A percentile compares a stretch with the other conserved stretches of the same genome.
These are phyloP conservation scores for Cheirogaleus major DNA, from an alignment of 2,797 vertebrate genomes.

Conservation along the genomic window DNA sequence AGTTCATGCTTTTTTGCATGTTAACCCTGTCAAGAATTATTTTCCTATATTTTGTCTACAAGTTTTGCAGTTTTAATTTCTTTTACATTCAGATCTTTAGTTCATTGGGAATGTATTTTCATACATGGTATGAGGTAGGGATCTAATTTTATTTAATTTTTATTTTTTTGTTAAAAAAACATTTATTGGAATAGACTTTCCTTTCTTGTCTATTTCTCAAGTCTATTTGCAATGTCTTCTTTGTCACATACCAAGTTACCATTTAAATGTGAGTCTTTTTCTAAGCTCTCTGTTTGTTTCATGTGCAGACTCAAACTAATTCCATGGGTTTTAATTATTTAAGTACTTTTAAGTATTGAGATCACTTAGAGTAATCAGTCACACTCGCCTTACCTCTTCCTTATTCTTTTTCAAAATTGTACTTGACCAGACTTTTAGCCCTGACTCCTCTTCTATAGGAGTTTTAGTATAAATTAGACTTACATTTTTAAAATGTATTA, in stretches of 20 bases:
- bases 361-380: neutral
- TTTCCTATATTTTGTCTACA: neutral
- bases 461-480: neutral
- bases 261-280: neutral
- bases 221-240: neutral
- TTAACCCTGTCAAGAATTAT: neutral
- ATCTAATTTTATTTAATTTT: constrained; percentile 17
- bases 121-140: neutral
- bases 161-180: neutral
- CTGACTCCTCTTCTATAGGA: neutral
- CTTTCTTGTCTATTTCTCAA: neutral
- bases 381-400: neutral
- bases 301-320: neutral
- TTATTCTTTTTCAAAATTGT: neutral
- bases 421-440: neutral
- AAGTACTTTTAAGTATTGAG: neutral
- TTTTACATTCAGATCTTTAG: neutral
- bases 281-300: neutral
- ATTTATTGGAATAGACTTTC: neutral
- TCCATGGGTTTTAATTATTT: neutral
- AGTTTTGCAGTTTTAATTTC: neutral
- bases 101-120: neutral
- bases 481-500: neutral
- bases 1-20: neutral
- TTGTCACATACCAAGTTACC: neutral